A percentile compares a stretch with the other conserved stretches of the same genome.
phyloP scores from a whole-genome alignment of 2,888 invertebrate species.

The Drosophila peninsularis region DNA sequence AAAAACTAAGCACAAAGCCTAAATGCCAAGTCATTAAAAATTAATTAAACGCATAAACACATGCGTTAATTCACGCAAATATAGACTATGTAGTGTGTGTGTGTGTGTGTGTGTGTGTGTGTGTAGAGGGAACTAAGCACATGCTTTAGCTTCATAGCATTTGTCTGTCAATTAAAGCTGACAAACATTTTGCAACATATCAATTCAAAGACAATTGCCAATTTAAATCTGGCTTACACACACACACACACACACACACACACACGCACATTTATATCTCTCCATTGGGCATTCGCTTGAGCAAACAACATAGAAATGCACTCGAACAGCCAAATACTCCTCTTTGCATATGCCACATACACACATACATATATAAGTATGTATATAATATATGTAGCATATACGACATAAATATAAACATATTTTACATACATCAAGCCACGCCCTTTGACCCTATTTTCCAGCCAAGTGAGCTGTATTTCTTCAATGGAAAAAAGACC shows the following conservation, averaged over 20 bases:
- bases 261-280: neutral
- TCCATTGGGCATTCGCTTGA: slow-evolving; percentile 1
- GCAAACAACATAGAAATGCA: neutral
- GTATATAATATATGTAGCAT: neutral
- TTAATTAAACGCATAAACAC: slow-evolving; percentile 51
- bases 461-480: slow-evolving; percentile 5
- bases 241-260: neutral
- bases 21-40: slow-evolving; percentile 64
- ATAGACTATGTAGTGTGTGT: neutral
- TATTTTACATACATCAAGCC: neutral
- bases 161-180: slow-evolving; percentile 28
- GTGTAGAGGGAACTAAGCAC: neutral
- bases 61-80: slow-evolving; percentile 15
- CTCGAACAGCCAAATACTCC: neutral
- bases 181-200: slow-evolving; percentile 22
- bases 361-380: neutral
- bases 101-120: too few relatives aligned
- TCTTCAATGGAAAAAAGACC: neutral
- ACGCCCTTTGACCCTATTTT: slow-evolving; percentile 6
- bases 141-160: slow-evolving; percentile 3
- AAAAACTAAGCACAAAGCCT: slow-evolving; percentile 9
- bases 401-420: neutral
- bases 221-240: neutral
- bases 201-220: slow-evolving; percentile 17
- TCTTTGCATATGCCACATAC: neutral